Base-by-base conservation (phyloP, 2,888 invertebrate species). In the Microplitis manilae region DNA sequence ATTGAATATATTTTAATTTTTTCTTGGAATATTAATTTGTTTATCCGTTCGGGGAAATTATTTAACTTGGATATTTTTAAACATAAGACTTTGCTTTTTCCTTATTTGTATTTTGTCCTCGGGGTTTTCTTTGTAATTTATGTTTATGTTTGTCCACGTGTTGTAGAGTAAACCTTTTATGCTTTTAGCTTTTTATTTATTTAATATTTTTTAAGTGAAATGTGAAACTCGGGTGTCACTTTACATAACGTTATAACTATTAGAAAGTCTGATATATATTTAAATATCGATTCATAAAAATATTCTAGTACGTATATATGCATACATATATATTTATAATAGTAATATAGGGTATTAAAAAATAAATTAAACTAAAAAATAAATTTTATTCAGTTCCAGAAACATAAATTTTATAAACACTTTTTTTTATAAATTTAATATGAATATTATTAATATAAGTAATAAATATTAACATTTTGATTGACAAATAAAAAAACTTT, bases 191-290 rank as follows among this genome's bases (percentile, higher is more conserved):
- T 68, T 40, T 13, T 15, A 61, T 64, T 30, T 39, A 39, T 13
- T 68, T n/a, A 20, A 59, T 20, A 17, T 6, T 74, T 76, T 75
- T 79, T 20, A n/a, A 78, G 77, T 79, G 75, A 78, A 80, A 79
- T 79, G 79, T 81, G 81, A 81, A 81, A 81, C 81, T 81, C 76
- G 60, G 40, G 68, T 9, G 61, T 20, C 30, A 62, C 15, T 79
- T 81, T 81, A 81, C 77, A 79, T 81, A 81, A 81, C 76, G 70
- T 73, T 50, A 73, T 65, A 70, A 77, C 73, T 73, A 77, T 81
- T 81, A 80, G 77, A 79, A 79, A 81, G 80, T 79, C 73, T 41
- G 50, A 50, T 50, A 8, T 50, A 13, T 8, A 50, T 50, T 50
- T 50, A 50, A 50, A 50, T 50, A 50, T 50, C 50, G 50, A 50